Conservation (phyloP, 2,797 vertebrate species). For the Cygnus olor region DNA sequence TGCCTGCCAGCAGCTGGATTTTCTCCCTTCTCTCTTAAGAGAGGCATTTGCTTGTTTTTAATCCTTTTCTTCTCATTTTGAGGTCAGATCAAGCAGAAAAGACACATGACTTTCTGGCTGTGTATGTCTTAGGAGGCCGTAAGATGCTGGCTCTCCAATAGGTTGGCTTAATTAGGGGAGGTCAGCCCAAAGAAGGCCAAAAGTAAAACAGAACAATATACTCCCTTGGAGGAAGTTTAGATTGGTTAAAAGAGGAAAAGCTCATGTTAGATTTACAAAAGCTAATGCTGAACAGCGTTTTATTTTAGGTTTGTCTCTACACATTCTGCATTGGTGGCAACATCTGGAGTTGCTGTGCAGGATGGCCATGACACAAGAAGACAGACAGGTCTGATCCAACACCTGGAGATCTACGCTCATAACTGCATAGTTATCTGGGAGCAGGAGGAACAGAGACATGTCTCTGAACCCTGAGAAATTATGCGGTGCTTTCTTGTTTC, state of each 20-base stretch:
- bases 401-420: background rate
- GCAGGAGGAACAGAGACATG: background rate
- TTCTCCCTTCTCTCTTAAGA: conserved; percentile 33
- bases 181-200: conserved; percentile 13
- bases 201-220: background rate
- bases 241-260: background rate
- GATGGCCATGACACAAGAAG: background rate
- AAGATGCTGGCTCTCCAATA: background rate
- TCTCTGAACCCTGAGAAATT: background rate
- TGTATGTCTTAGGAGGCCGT: background rate
- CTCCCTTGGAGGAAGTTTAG: background rate
- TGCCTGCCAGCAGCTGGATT: conserved; percentile 43
- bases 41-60: conserved; percentile 40
- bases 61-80: conserved; percentile 40
- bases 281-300: background rate
- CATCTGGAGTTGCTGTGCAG: background rate
- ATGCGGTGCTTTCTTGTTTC: background rate
- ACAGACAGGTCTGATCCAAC: background rate
- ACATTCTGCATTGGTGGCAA: background rate
- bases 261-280: background rate
- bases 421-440: background rate
- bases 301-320: background rate
- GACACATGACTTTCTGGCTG: conserved; percentile 17
- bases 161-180: background rate
- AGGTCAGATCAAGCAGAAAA: conserved; percentile 50